phyloP scores from a whole-genome alignment of 2,113 vertebrate genomes.

The Otis tarda region DNA sequence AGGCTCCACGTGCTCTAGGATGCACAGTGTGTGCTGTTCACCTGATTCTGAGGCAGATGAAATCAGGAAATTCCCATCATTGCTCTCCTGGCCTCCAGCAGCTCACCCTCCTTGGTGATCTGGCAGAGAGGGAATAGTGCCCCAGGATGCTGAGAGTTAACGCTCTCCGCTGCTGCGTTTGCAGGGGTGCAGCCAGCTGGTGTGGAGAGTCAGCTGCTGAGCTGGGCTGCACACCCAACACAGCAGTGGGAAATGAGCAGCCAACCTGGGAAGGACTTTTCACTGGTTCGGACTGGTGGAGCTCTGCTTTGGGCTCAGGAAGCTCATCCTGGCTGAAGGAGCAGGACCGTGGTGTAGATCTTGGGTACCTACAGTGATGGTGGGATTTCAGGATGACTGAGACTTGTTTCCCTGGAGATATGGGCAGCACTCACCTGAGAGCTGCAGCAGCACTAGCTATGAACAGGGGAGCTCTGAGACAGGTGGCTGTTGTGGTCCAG shows the following conservation, averaged over 20 bases:
- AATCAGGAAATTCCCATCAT: neutral
- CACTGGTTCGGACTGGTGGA: neutral
- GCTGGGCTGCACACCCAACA: neutral
- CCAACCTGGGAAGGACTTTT: neutral
- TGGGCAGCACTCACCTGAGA: neutral
- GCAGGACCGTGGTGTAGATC: neutral
- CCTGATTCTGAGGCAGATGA: neutral
- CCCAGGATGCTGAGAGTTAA: neutral
- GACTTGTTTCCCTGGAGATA: neutral
- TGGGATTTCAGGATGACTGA: neutral
- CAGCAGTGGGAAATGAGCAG: neutral
- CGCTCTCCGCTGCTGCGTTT: neutral
- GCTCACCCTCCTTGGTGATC: neutral
- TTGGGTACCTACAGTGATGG: neutral
- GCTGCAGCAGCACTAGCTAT: neutral
- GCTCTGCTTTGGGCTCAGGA: neutral
- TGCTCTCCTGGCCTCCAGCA: neutral
- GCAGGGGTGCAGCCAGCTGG: neutral
- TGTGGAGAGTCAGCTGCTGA: neutral
- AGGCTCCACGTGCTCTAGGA: neutral
- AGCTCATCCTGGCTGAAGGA: neutral
- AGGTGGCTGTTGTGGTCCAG: fast-evolving
- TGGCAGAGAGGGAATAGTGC: neutral
- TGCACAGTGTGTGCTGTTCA: neutral
- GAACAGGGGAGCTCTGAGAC: neutral